phyloP scores from a whole-genome alignment of 2,888 invertebrate genomes.

The Acrocyrtus sp. region DNA sequence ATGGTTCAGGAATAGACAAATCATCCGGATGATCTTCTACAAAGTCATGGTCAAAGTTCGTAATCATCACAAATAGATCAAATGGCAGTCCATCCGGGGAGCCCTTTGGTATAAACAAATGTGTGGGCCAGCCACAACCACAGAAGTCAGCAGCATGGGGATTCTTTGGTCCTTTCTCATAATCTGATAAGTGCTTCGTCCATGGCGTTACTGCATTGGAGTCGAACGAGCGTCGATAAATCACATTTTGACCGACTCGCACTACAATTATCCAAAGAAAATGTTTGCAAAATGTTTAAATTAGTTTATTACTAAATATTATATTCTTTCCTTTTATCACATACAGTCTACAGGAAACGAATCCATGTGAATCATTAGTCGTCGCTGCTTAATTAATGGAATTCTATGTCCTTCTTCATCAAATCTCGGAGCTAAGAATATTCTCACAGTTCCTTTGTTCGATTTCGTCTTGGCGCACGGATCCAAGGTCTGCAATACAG shows the following conservation, averaged over 20 bases:
- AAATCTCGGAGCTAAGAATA: constrained; percentile 43
- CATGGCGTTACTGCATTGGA: constrained; percentile 33
- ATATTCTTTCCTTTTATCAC: background rate
- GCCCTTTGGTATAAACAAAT: constrained; percentile 64
- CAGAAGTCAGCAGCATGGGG: constrained; percentile 25
- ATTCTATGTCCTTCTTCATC: constrained; percentile 29
- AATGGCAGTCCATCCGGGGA: constrained; percentile 62
- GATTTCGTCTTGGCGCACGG: constrained; percentile 35
- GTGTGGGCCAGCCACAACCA: constrained; percentile 68
- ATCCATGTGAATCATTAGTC: constrained; percentile 49
- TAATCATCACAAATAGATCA: constrained; percentile 63
- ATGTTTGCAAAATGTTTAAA: background rate
- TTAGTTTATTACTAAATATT: background rate
- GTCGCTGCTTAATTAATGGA: constrained; percentile 27
- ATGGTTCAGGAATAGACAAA: constrained; percentile 69
- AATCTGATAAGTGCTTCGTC: constrained; percentile 6
- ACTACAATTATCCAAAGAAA: constrained; percentile 8
- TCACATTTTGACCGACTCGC: constrained; percentile 32
- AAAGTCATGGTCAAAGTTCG: constrained; percentile 62
- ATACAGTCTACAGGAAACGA: constrained; percentile 45
- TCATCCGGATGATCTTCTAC: constrained; percentile 41
- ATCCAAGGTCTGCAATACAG: constrained; percentile 19
- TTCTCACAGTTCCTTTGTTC: constrained; percentile 36
- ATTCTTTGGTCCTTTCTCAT: constrained; percentile 8
- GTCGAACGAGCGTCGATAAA: constrained; percentile 27